Base-by-base conservation (phyloP, 92 coral and sea anemone genomes). In the Parazoanthus swiftii region DNA sequence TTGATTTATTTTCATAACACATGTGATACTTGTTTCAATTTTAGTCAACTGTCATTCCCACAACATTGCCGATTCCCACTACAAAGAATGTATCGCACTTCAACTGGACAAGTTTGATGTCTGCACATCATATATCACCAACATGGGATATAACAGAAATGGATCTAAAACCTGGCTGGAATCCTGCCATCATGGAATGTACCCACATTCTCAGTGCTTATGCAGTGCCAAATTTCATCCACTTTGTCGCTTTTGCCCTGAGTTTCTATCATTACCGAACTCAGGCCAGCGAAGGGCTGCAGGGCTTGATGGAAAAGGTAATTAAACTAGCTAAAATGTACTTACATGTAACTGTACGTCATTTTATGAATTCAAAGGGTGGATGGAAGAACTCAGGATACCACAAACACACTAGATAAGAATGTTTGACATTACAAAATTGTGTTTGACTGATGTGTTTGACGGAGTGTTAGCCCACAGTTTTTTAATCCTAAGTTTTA, bases 301-400 rank as follows among this genome's bases (percentile, higher is more conserved):
- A 95, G 68, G 98, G 95, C 14, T 80, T 97, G 23, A 94, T 96
- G 92, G 98, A 96, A 89, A 96, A 95, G 96, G 98, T 94, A 86
- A 74, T 39, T 39, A 39, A 39, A 39, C 42, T 39, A 39, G 42
- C 4, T 39, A 39, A 39, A 39, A 39, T 39, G 42, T 39, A 39
- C 42, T 4, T 0, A 29, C 33, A 29, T 29, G 33, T 29, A 29
- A 29, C 33, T 39, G 42, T 39, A 39, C 42, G 2, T 39, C 42
- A 39, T 39, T 39, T 39, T 39, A 39, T 39, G 42, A 39, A 39
- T 39, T 48, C 51, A 8, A 48, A 11, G 51, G 51, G 51, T 48
- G 51, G 11, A 48, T 48, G 1, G 9, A 7, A 10, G 73, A 75
- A 7, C 3, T n/a, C 33, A 29, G 21, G 39, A 8, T 3, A n/a